Evolutionary conservation across 2,797 vertebrate genomes (phyloP), one percentile per base, ranked within the genome.

Genomic region (Cyclura pinguis): DNA sequence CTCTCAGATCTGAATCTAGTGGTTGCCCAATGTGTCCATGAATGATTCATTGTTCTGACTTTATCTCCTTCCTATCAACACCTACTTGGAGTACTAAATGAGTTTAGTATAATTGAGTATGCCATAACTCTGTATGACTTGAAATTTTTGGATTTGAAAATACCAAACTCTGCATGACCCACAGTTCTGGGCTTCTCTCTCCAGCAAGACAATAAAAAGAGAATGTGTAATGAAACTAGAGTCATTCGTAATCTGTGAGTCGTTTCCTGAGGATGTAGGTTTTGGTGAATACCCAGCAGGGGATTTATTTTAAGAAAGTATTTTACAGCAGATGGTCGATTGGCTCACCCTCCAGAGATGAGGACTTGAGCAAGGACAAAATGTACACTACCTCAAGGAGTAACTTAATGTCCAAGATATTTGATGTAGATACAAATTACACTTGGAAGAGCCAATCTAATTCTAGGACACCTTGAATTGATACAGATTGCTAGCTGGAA

Each of bases 361-460:
- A 32, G n/a, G 38, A 87, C 42, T 50, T 22, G 24, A 50, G 27
- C 77, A 85, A 85, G 50, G 50, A 57, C 35, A 80, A 78, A 57
- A 42, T 69, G 29, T 47, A 88, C 16, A 59, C 67, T 82, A 47
- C 35, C 27, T 88, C 10, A 59, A 76, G 67, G 38, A 80, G 27
- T 55, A 69, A 78, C 73, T 80, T 80, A 85, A 29, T 5, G 73
- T 16, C 50, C 27, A 80, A 47, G 35, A 24, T 80, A 78, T 59
- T 57, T 85, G 24, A 80, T 69, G 27, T 72, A 29, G 83, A 29
- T 69, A 85, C 74, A 85, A 85, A 80, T 80, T 85, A 57, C 22
- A 80, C 88, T 78, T 42, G 22, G 35, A 73, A 35, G 6, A 86
- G 42, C 29, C 38, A 59, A 73, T 86, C 29, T 27, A 90, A 59